phyloP scores from a whole-genome alignment of 2,797 vertebrate species.

The Malurus leucopterus region DNA sequence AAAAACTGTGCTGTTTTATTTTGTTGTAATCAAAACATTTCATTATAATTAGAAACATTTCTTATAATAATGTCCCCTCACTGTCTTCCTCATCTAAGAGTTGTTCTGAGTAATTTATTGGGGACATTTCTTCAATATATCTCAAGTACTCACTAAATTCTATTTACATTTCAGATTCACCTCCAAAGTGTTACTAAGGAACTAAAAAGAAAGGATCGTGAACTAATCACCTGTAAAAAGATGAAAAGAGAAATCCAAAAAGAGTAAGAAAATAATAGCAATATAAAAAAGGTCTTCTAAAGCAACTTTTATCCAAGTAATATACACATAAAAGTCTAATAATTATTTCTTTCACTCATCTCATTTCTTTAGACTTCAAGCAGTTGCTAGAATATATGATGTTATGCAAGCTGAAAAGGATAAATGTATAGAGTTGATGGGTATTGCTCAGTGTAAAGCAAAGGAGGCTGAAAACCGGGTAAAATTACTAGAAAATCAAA shows the following conservation, averaged over 20 bases:
- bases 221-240: constrained; percentile 81
- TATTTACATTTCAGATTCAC: constrained; percentile 66
- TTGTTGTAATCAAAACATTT: neutral
- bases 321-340: neutral
- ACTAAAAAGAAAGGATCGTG: constrained; percentile 80
- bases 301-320: neutral
- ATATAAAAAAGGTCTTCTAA: neutral
- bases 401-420: constrained; percentile 80
- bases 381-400: constrained; percentile 75
- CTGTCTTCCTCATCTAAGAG: neutral
- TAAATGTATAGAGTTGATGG: constrained; percentile 80
- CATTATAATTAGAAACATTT: neutral
- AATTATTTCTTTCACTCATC: constrained; percentile 14
- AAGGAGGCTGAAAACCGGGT: constrained; percentile 76
- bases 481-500: constrained; percentile 80
- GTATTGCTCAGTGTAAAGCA: constrained; percentile 75
- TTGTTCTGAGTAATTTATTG: neutral
- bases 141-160: neutral
- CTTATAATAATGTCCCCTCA: neutral
- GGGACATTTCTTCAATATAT: neutral
- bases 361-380: constrained; percentile 74
- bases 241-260: constrained; percentile 70
- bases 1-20: neutral
- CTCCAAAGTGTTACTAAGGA: constrained; percentile 68
- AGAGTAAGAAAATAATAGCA: constrained; percentile 70